Conservation (phyloP, 2,797 vertebrate genomes). For the Hydrophis major region DNA sequence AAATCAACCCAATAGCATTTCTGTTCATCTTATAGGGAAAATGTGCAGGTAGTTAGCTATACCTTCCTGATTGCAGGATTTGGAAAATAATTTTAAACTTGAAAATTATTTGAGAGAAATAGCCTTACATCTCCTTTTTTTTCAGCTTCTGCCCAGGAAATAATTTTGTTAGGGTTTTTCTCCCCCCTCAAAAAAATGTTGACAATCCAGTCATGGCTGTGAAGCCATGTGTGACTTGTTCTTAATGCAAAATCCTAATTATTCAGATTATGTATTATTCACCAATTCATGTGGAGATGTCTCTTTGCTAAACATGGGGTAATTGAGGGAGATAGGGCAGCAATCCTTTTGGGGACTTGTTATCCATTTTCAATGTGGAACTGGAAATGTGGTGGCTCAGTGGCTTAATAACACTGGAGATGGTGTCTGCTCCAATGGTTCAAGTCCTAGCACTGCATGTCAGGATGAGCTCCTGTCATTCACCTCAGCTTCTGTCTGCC, state of each 20-base stretch:
- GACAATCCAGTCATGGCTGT: not conserved
- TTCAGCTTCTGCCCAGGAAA: not conserved
- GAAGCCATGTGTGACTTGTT: not conserved
- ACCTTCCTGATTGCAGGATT: not conserved
- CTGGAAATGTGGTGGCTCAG: not conserved
- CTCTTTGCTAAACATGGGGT: not conserved
- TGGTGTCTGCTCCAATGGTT: not conserved
- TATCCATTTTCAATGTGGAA: not conserved
- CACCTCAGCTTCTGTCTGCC: not conserved
- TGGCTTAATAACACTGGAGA: not conserved
- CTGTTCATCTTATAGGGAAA: not conserved
- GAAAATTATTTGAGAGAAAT: not conserved
- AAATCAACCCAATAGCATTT: not conserved
- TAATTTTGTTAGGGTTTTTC: not conserved
- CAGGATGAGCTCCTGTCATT: not conserved
- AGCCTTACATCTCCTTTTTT: not conserved
- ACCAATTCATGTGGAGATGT: not conserved
- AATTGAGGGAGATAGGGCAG: not conserved
- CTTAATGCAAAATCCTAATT: not conserved
- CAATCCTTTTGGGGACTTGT: not conserved
- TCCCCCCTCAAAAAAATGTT: not conserved
- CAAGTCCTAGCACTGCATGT: not conserved
- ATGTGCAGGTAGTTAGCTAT: not conserved
- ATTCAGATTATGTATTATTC: not conserved
- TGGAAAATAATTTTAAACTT: not conserved